phyloP scores from a whole-genome alignment of 2,113 vertebrate species.

The Mus pahari region DNA sequence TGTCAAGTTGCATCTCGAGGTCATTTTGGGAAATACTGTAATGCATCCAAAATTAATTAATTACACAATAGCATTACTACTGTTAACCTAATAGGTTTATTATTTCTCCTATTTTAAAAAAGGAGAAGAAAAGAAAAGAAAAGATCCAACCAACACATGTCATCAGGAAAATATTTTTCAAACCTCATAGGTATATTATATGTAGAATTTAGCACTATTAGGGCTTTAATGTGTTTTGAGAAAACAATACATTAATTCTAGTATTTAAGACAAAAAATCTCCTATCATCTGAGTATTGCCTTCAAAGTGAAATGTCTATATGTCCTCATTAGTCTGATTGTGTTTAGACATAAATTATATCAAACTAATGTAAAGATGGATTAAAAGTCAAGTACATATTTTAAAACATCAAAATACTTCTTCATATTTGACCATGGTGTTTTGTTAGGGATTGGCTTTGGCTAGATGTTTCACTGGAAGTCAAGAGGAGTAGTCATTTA shows the following conservation, averaged over 20 bases:
- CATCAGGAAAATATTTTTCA: neutral
- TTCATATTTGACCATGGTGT: constrained; percentile 3
- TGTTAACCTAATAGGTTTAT: constrained; percentile 36
- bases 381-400: constrained; percentile 42
- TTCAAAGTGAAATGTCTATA: constrained; percentile 39
- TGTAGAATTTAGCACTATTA: constrained; percentile 38
- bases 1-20: constrained; percentile 39
- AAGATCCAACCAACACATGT: neutral
- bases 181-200: neutral
- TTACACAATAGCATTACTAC: constrained; percentile 23
- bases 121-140: neutral
- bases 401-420: constrained; percentile 43
- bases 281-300: neutral
- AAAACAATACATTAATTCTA: neutral
- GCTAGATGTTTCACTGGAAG: neutral
- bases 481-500: neutral
- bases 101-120: neutral
- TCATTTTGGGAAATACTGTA: constrained; percentile 54
- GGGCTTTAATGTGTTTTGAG: neutral
- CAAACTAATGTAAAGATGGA: constrained; percentile 17
- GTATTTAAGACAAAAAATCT: constrained; percentile 48
- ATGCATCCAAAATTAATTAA: constrained; percentile 31
- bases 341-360: constrained; percentile 12
- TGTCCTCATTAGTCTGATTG: constrained; percentile 36
- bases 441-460: constrained; percentile 40